Percentiles rank a stretch among this genome's conserved stretches.
phyloP scores from a whole-genome alignment of 2,113 vertebrate genomes.

The Cyphomyrus plagiostoma region DNA sequence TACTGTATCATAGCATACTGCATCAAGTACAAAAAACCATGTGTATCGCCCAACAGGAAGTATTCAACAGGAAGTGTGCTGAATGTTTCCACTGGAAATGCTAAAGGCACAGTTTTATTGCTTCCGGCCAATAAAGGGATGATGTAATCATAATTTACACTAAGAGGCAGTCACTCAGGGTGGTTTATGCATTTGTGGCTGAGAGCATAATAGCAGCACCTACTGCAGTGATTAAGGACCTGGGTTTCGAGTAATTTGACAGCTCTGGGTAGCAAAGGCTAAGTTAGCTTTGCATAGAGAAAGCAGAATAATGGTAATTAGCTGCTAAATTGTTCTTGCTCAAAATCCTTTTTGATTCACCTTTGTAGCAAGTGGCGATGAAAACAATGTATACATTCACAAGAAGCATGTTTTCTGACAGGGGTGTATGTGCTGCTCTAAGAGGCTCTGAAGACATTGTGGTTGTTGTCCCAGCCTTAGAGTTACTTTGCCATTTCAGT shows the following conservation, averaged over 20 bases:
- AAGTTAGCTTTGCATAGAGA: background rate
- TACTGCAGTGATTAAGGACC: background rate
- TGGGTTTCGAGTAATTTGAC: background rate
- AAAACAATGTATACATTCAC: background rate
- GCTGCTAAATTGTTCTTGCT: background rate
- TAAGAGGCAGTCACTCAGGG: no score
- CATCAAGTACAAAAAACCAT: background rate
- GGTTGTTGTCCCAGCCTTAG: background rate
- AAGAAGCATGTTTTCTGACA: background rate
- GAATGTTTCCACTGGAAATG: background rate
- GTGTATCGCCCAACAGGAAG: background rate
- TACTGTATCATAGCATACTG: background rate
- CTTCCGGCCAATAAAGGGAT: background rate
- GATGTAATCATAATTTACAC: background rate
- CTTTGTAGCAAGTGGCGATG: background rate
- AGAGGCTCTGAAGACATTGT: background rate
- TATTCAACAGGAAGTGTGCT: background rate
- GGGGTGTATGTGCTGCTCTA: background rate
- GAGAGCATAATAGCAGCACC: background rate
- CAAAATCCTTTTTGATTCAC: background rate
- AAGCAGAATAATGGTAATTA: background rate
- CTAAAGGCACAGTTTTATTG: background rate
- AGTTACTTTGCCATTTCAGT: background rate
- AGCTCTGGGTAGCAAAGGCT: background rate
- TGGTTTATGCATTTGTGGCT: background rate